These are phyloP conservation scores for Cheumatopsyche charites DNA, from an alignment of 1,140 invertebrate genomes.

Conservation along the genomic window DNA sequence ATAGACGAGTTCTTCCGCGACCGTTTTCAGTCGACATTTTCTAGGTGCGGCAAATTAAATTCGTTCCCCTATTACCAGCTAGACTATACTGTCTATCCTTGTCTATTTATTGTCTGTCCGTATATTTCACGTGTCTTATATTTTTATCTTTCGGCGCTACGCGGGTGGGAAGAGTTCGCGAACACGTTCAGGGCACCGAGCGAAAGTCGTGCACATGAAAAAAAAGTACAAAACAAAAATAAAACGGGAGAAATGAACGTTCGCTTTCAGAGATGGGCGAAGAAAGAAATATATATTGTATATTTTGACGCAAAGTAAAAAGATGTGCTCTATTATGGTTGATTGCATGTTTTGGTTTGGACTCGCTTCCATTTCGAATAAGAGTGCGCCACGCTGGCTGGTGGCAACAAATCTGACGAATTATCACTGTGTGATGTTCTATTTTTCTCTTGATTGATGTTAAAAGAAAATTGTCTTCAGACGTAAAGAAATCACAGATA, in stretches of 20 bases:
- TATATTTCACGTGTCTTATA: too few relatives aligned
- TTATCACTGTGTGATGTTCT: neutral
- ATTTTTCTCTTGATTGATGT: too few relatives aligned
- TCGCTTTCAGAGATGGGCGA: neutral
- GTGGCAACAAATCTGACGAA: neutral
- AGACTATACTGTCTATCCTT: too few relatives aligned
- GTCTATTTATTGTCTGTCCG: too few relatives aligned
- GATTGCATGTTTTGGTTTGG: constrained; percentile 17
- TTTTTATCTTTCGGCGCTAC: neutral
- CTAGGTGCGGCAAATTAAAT: constrained; percentile 11
- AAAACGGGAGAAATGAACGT: neutral
- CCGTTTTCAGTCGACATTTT: neutral
- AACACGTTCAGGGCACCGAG: too few relatives aligned
- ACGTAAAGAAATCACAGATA: too few relatives aligned
- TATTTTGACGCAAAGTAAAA: neutral
- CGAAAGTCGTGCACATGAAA: neutral
- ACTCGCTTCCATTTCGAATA: neutral
- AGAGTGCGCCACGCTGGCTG: neutral
- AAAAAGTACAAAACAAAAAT: neutral
- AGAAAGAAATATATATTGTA: neutral
- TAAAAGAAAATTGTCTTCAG: too few relatives aligned
- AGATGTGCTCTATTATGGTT: neutral
- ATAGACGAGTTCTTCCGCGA: too few relatives aligned
- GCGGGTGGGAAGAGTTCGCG: constrained; percentile 1
- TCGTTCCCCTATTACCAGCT: too few relatives aligned